A percentile compares a stretch with the other conserved stretches of the same genome.
Conservation (phyloP, 2,888 invertebrate genomes). For the Andrena bucephala region DNA sequence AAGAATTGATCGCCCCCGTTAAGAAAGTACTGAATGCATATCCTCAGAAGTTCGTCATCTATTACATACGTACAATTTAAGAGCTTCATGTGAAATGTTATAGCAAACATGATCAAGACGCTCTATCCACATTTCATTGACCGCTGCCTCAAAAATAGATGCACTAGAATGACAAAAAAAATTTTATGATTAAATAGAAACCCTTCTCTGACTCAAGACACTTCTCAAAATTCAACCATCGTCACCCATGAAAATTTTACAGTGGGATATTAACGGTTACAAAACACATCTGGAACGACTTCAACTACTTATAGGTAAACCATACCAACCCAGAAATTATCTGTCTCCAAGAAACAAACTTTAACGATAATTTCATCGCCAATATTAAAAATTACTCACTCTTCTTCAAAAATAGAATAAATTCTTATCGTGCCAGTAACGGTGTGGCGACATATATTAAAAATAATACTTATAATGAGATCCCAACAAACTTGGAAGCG, state of each 20-base stretch:
- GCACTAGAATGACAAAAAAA: not conserved
- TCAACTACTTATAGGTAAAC: not conserved
- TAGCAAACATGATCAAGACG: not conserved
- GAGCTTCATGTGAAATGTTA: not conserved
- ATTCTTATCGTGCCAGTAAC: not conserved
- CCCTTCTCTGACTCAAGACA: not conserved
- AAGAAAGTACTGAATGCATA: not conserved
- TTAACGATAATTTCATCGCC: not conserved
- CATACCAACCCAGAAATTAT: not conserved
- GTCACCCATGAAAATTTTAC: not conserved
- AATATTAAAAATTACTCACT: not conserved
- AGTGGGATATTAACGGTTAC: constrained; percentile 3
- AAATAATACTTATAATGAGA: not conserved
- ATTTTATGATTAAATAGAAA: not conserved
- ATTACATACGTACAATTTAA: not conserved
- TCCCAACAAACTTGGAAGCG: not conserved
- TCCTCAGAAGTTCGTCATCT: not conserved
- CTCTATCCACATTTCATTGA: not conserved
- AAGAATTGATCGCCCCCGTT: not conserved
- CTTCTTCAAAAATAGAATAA: constrained; percentile 3
- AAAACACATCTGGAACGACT: not conserved
- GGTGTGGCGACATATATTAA: not conserved
- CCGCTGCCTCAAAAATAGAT: no score
- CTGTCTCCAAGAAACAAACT: not conserved
- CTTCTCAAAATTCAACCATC: not conserved